A percentile compares a stretch with the other conserved stretches of the same genome.
These are phyloP conservation scores for Pteromalus puparum DNA, from an alignment of 1,140 invertebrate genomes.

Conservation along the genomic window DNA sequence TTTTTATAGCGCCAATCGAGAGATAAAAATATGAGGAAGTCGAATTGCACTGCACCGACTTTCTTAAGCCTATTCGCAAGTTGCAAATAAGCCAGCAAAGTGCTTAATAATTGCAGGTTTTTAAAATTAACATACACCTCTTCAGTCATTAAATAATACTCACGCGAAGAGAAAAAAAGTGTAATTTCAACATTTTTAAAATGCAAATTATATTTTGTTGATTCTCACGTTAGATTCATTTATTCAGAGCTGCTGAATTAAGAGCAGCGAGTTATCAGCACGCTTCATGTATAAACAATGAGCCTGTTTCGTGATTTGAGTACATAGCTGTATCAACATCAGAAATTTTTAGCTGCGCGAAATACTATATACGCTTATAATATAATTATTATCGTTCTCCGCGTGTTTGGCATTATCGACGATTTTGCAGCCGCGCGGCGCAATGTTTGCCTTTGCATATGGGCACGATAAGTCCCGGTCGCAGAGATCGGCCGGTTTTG, in stretches of 20 bases:
- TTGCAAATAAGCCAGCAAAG: neutral
- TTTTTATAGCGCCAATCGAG: neutral
- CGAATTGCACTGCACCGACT: neutral
- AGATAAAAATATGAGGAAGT: neutral
- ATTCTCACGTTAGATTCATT: conserved; percentile 7
- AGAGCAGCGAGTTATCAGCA: conserved; percentile 18
- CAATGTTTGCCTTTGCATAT: conserved; percentile 28
- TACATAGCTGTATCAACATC: conserved; percentile 13
- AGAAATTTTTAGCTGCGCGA: conserved; percentile 14
- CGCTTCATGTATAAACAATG: conserved; percentile 11
- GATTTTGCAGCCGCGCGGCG: conserved; percentile 12
- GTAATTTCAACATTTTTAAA: conserved; percentile 13
- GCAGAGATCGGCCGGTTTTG: conserved; percentile 42
- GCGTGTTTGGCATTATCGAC: conserved; percentile 26
- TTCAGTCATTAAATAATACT: neutral
- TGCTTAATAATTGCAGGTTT: neutral
- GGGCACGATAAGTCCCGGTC: conserved; percentile 26
- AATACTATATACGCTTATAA: conserved; percentile 10
- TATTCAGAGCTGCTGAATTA: neutral
- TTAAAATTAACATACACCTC: neutral
- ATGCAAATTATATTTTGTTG: conserved; percentile 22
- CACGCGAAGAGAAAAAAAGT: neutral
- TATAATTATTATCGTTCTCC: conserved; percentile 42
- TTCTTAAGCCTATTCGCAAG: neutral
- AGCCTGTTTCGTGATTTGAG: conserved; percentile 9